Conservation (phyloP, 1,140 invertebrate genomes). For the Procambarus virginalis region DNA sequence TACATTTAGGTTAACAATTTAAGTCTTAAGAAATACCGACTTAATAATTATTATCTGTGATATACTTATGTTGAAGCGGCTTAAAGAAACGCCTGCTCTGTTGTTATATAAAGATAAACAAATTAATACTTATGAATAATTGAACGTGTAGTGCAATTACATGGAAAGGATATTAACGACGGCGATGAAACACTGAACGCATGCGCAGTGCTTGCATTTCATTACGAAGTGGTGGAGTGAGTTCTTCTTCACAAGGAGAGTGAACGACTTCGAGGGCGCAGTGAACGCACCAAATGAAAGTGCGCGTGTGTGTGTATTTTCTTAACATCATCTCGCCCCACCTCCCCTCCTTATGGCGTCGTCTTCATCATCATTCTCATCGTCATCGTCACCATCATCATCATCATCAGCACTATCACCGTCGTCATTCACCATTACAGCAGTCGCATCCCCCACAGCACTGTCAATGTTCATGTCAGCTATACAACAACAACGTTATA, state of each 20-base stretch:
- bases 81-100: constrained; percentile 51
- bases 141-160: constrained; percentile 38
- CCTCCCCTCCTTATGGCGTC: no score
- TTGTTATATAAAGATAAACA: constrained; percentile 37
- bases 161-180: background rate
- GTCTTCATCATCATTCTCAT: background rate
- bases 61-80: constrained; percentile 60
- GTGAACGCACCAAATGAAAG: constrained; percentile 42
- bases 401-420: background rate
- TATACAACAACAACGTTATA: no score
- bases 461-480: no score
- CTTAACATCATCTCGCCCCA: no score
- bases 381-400: constrained; percentile 11
- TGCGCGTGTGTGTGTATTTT: background rate
- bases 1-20: constrained; percentile 49
- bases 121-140: constrained; percentile 20
- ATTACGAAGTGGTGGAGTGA: background rate
- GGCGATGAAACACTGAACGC: background rate
- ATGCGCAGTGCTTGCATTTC: background rate
- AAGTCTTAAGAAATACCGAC: constrained; percentile 51
- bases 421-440: background rate
- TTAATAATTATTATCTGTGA: constrained; percentile 67
- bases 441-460: background rate
- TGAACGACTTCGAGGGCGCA: background rate
- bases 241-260: background rate